A percentile compares a stretch with the other conserved stretches of the same genome.
phyloP scores from a whole-genome alignment of 1,140 invertebrate genomes.

The Armadillidium nasatum region DNA sequence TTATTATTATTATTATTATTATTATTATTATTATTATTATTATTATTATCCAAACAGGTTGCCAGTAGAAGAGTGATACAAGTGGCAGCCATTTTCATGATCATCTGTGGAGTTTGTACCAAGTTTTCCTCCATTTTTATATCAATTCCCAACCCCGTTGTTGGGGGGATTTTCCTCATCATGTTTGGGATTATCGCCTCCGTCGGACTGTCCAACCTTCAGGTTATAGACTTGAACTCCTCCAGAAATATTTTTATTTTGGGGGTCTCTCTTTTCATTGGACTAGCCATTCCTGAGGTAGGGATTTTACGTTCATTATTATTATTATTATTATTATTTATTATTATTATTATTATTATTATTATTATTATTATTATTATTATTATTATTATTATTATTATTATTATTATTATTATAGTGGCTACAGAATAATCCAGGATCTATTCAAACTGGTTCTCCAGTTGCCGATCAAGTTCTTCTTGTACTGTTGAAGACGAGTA shows the following conservation, averaged over 20 bases:
- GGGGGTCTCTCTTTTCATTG: slow-evolving; percentile 16
- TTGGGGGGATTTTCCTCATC: slow-evolving; percentile 79
- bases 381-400: no score
- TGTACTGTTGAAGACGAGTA: slow-evolving; percentile 75
- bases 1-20: no score
- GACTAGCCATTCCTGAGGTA: slow-evolving; percentile 19
- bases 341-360: no score
- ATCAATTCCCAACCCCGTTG: slow-evolving; percentile 78
- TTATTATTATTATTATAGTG: no score
- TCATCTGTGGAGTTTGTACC: slow-evolving; percentile 70
- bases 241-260: slow-evolving; percentile 51
- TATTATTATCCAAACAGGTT: slow-evolving; percentile 55
- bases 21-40: no score
- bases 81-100: slow-evolving; percentile 69
- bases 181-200: slow-evolving; percentile 82
- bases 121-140: slow-evolving; percentile 81
- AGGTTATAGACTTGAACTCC: slow-evolving; percentile 75
- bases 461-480: slow-evolving; percentile 65
- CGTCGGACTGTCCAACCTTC: slow-evolving; percentile 66
- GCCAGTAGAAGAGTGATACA: slow-evolving; percentile 80
- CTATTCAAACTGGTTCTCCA: slow-evolving; percentile 12
- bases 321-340: no score
- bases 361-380: no score
- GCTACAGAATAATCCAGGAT: no score
- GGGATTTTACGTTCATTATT: no score